A percentile compares a stretch with the other conserved stretches of the same genome.
phyloP scores from a whole-genome alignment of 2,888 invertebrate genomes.

The Kuschelorhynchus macadamiae region DNA sequence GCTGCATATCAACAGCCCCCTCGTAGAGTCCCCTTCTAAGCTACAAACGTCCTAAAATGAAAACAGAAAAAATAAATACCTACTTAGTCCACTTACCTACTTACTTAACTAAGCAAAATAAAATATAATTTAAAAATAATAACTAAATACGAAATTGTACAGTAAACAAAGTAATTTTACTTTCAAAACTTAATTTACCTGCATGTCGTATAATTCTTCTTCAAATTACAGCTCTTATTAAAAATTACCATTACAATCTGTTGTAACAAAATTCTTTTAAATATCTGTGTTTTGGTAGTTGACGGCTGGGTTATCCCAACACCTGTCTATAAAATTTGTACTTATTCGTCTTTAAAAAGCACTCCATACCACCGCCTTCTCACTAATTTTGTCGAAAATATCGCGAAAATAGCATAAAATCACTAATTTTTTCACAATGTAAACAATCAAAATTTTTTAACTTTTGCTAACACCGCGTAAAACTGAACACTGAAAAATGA shows the following conservation, averaged over 20 bases:
- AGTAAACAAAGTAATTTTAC: constrained; percentile 47
- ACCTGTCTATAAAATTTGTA: constrained; percentile 65
- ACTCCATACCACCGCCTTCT: constrained; percentile 44
- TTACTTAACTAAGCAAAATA: no score
- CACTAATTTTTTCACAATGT: constrained; percentile 35
- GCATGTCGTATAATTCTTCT: constrained; percentile 67
- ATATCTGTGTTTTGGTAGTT: constrained; percentile 50
- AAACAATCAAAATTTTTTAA: constrained; percentile 51
- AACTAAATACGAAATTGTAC: constrained; percentile 11
- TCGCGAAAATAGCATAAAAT: constrained; percentile 30
- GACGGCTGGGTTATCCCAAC: constrained; percentile 62
- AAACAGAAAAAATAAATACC: constrained; percentile 34
- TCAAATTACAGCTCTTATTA: constrained; percentile 31
- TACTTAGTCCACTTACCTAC: no score
- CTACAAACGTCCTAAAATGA: constrained; percentile 65
- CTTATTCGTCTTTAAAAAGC: constrained; percentile 55
- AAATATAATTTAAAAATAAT: no score
- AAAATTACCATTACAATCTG: constrained; percentile 67
- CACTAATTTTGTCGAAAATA: constrained; percentile 21
- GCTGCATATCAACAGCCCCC: constrained; percentile 80
- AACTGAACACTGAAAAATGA: constrained; percentile 73
- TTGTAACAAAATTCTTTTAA: constrained; percentile 49
- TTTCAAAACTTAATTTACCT: constrained; percentile 63
- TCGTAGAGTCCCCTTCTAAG: constrained; percentile 68
- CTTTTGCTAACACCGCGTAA: constrained; percentile 67